Evolutionary conservation across 2,888 invertebrate genomes (phyloP), one percentile per base, ranked within the genome.

Genomic region (Charanyca ferruginea): DNA sequence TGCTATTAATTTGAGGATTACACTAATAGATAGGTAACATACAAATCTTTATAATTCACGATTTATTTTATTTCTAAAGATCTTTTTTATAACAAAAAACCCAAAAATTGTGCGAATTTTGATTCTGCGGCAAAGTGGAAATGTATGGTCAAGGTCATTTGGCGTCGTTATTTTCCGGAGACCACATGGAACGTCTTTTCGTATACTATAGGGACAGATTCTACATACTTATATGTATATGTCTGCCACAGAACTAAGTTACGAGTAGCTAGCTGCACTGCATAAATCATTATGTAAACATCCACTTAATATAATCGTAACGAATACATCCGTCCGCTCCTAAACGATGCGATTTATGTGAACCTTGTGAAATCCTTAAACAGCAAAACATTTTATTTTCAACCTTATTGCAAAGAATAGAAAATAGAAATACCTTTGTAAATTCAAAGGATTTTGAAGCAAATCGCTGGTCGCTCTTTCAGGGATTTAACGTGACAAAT

Each of bases 251-350:
- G 16, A 38, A 38, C 16, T 5, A 35, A 11, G 35, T 16, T 13
- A 32, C 77, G 81, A 79, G 80, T 80, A 77, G 16, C n/a, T 5
- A 18, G 77, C 76, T 70, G 79, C 81, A 79, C 85, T 83, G 83
- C 71, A 87, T 85, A 84, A 89, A 90, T 54, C 45, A 66, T 90
- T 89, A 91, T 87, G 87, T 87, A 88, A 90, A 89, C 85, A 83
- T 81, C 83, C 83, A 77, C 81, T 84, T 84, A 80, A n/a, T n/a
- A n/a, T 75, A 81, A 79, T 77, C 79, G 78, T 84, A 88, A 90
- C 87, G 83, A 87, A 88, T 83, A 86, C 85, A 88, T 91, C 89
- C 90, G 89, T 89, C 85, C 83, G 85, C 84, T 86, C 81, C 78
- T 84, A 83, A 89, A 81, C 83, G 85, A 89, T 87, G 80, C 83